Base-by-base conservation (phyloP, 2,797 vertebrate species). In the Bufotes viridis region DNA sequence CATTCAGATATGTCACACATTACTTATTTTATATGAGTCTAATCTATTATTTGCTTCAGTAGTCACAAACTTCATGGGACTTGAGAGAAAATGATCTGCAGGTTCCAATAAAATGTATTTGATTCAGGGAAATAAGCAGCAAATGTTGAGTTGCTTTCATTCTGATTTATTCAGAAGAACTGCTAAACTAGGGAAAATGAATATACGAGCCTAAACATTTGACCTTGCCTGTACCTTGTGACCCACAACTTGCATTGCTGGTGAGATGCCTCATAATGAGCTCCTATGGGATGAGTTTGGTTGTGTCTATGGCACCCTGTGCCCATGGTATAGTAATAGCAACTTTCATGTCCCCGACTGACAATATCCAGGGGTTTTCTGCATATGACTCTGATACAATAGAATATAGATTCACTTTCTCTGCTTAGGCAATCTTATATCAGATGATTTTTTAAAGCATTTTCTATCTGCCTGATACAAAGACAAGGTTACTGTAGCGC, bases 91-190 rank as follows among this genome's bases (percentile, higher is more conserved):
- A 57, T 81, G 29, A 85, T 88, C 83, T 81, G 42, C 74, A 24
- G 65, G 34, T 55, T 85, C 51, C 84, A 86, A 69, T 89, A 53
- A 82, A 86, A 89, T 60, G 82, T 78, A 78, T 84, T 84, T 60
- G 78, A 78, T 88, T 79, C 70, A 76, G 81, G 76, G 58, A 22
- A 78, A 75, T 63, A 60, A 57, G 51, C 22, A 22, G 65, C 75
- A 70, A 82, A 86, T 70, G 15, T 67, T 70, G 51, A 74, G 34
- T 72, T 26, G 42, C 42, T 61, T 81, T 76, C 42, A 76, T 14
- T 74, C 1, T 42, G 13, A 81, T 75, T 29, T 49, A 29, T 20
- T 22, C 53, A n/a, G 61, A 82, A 81, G 18, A 65, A 51, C 22
- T 81, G 58, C 24, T 18, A n/a, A 49, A 34, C 72, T 58, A 63